Percentiles rank a stretch among this genome's conserved stretches.
phyloP scores from a whole-genome alignment of 2,888 invertebrate genomes.

The Hydrotaea diabolus region DNA sequence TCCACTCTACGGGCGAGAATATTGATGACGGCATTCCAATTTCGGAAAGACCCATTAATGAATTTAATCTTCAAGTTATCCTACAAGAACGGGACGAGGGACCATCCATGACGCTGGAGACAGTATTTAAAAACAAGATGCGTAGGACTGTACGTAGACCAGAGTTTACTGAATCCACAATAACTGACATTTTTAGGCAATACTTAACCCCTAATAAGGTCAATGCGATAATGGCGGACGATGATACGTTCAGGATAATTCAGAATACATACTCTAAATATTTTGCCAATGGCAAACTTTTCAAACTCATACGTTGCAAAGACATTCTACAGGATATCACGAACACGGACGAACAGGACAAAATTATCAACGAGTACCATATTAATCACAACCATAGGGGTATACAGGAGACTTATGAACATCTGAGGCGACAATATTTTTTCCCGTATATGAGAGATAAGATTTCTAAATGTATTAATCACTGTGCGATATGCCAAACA shows the following conservation, averaged over 20 bases:
- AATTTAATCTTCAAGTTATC: conserved; percentile 66
- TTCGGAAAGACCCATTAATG: conserved; percentile 69
- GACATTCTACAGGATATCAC: background rate
- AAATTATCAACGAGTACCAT: conserved; percentile 36
- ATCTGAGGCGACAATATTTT: too few relatives aligned
- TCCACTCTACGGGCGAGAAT: conserved; percentile 64
- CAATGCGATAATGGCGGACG: background rate
- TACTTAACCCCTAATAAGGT: conserved; percentile 6
- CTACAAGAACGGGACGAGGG: conserved; percentile 45
- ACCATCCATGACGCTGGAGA: conserved; percentile 46
- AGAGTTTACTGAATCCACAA: conserved; percentile 51
- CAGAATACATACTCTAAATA: conserved; percentile 52
- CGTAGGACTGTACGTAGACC: conserved; percentile 55
- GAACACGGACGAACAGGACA: conserved; percentile 12
- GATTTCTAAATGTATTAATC: too few relatives aligned
- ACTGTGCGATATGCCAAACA: conserved; percentile 59
- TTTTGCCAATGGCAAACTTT: conserved; percentile 35
- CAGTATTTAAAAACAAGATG: conserved; percentile 65
- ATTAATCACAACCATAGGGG: conserved; percentile 29
- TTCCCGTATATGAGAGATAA: background rate
- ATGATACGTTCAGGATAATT: conserved; percentile 28
- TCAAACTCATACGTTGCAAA: conserved; percentile 20
- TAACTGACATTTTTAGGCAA: conserved; percentile 9
- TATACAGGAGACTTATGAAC: conserved; percentile 3
- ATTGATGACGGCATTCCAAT: conserved; percentile 67